Conservation (phyloP, 2,888 invertebrate species). For the Netelia melanura region DNA sequence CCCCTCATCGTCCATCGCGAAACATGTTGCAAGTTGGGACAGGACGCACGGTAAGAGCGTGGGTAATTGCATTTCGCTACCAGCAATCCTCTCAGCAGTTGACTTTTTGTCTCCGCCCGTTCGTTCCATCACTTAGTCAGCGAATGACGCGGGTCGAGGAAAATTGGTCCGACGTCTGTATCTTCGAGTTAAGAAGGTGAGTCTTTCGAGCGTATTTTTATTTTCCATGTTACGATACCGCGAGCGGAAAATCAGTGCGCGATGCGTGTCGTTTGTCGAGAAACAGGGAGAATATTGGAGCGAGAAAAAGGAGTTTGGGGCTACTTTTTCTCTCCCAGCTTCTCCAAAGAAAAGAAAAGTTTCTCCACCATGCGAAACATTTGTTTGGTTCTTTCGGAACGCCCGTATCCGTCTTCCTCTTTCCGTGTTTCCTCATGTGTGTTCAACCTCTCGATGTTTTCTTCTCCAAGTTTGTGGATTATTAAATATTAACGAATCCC, state of each 20-base stretch:
- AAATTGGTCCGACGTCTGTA: constrained; percentile 80
- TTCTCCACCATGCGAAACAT: not conserved
- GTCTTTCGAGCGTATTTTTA: constrained; percentile 39
- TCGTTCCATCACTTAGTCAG: constrained; percentile 57
- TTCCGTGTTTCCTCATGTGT: constrained; percentile 50
- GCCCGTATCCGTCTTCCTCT: not conserved
- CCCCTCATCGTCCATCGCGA: constrained; percentile 29
- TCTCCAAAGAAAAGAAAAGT: constrained; percentile 8
- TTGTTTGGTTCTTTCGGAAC: not conserved
- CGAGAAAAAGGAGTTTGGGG: no score
- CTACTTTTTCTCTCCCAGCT: no score
- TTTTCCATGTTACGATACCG: constrained; percentile 14
- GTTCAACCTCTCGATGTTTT: constrained; percentile 49
- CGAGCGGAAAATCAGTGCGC: not conserved
- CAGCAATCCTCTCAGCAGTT: constrained; percentile 79
- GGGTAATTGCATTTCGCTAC: constrained; percentile 77
- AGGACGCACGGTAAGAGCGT: constrained; percentile 28
- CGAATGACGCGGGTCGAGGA: constrained; percentile 78
- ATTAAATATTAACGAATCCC: constrained; percentile 78
- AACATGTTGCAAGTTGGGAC: constrained; percentile 28
- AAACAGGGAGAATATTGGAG: constrained; percentile 3
- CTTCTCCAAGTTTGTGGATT: constrained; percentile 64
- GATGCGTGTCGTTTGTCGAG: not conserved
- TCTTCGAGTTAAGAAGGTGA: constrained; percentile 73
- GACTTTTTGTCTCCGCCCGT: constrained; percentile 61